Percentiles rank a stretch among this genome's conserved stretches.
Evolutionary conservation across 2,113 vertebrate genomes (phyloP).

Genomic region (Helogale parvula): DNA sequence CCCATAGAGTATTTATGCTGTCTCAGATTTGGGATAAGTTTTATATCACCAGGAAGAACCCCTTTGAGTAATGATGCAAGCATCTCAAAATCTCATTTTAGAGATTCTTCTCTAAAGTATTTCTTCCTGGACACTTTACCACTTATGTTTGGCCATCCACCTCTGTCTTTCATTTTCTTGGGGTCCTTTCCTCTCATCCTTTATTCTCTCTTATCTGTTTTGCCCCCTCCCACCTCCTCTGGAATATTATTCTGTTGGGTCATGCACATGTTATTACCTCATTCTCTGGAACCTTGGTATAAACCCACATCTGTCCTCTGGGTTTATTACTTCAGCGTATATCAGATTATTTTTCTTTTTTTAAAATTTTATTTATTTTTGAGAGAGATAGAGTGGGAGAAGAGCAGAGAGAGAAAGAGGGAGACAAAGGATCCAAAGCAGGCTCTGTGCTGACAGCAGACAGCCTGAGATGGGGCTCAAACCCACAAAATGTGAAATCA

Average conservation of each 20-base stretch:
- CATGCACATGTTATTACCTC: neutral
- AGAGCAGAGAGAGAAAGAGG: too few species aligned
- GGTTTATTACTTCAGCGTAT: neutral
- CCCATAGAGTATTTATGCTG: neutral
- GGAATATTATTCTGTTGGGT: neutral
- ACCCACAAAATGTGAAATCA: too few species aligned
- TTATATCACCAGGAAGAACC: neutral
- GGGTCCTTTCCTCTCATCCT: neutral
- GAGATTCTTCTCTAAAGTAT: neutral
- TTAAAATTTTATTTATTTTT: too few species aligned
- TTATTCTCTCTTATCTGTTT: neutral
- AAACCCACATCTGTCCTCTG: neutral
- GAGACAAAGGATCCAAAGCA: too few species aligned
- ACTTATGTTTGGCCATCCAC: neutral
- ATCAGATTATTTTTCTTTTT: neutral
- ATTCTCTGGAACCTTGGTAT: neutral
- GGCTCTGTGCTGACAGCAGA: too few species aligned
- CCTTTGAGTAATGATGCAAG: neutral
- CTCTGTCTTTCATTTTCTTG: neutral
- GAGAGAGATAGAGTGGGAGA: too few species aligned
- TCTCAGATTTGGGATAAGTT: neutral
- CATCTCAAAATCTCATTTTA: neutral
- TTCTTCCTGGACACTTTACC: neutral
- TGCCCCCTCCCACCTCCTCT: neutral
- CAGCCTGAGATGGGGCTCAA: too few species aligned